phyloP scores from a whole-genome alignment of 2,113 vertebrate genomes.

The Thalassoma bifasciatum region DNA sequence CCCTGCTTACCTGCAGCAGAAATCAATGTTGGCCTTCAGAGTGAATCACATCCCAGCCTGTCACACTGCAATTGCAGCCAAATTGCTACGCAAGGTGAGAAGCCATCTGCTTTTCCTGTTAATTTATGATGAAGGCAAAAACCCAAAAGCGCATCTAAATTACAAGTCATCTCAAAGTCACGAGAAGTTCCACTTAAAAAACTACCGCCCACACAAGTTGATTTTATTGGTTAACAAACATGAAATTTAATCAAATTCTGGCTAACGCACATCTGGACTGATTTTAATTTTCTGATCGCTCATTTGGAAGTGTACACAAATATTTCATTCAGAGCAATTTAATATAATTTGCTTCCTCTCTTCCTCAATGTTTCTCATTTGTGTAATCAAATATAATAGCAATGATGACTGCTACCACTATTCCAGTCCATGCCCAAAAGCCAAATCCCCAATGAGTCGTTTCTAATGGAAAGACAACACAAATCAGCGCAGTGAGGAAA shows the following conservation, averaged over 20 bases:
- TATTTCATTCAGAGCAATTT: conserved; percentile 43
- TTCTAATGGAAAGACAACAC: conserved; percentile 56
- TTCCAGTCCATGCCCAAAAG: conserved; percentile 45
- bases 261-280: conserved; percentile 35
- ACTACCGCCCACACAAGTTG: background rate
- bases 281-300: conserved; percentile 51
- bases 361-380: conserved; percentile 58
- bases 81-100: conserved; percentile 62
- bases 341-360: conserved; percentile 51
- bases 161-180: conserved; percentile 66
- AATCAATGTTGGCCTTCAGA: background rate
- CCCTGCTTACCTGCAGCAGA: no score
- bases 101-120: conserved; percentile 66
- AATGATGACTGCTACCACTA: conserved; percentile 50
- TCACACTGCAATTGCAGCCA: conserved; percentile 36
- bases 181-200: conserved; percentile 34
- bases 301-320: conserved; percentile 52
- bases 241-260: conserved; percentile 15
- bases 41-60: conserved; percentile 38
- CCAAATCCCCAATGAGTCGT: conserved; percentile 47
- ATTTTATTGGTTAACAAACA: conserved; percentile 49
- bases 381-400: conserved; percentile 66
- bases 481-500: conserved; percentile 39
- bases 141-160: conserved; percentile 58
- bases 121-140: conserved; percentile 50